phyloP scores from a whole-genome alignment of 2,797 vertebrate genomes.

The Sebastes cheni region DNA sequence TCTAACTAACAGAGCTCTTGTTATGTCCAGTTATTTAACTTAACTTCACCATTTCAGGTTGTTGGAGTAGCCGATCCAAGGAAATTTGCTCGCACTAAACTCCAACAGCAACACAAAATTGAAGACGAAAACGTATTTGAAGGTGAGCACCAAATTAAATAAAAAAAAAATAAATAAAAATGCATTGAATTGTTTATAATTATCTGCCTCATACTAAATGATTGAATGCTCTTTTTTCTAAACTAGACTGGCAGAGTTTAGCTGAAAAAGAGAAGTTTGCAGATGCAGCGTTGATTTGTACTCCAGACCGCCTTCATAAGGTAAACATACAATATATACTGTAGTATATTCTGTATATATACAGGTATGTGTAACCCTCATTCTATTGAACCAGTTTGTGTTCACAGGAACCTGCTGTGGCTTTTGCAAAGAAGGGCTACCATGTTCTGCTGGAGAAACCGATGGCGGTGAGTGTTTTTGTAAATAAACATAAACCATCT shows the following conservation, averaged over 20 bases:
- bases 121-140: conserved; percentile 70
- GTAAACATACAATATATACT: conserved; percentile 37
- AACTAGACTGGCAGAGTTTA: conserved; percentile 74
- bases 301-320: conserved; percentile 80
- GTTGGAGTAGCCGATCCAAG: conserved; percentile 82
- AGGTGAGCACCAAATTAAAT: conserved; percentile 57
- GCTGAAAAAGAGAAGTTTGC: conserved; percentile 80
- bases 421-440: conserved; percentile 84
- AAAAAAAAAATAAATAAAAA: background rate
- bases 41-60: conserved; percentile 57
- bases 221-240: background rate
- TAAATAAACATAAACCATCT: background rate
- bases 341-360: background rate
- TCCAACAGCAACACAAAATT: conserved; percentile 71
- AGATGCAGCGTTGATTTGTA: conserved; percentile 80
- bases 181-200: background rate
- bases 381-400: conserved; percentile 3
- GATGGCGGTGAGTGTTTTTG: conserved; percentile 83
- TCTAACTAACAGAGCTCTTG: background rate
- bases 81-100: conserved; percentile 76
- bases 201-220: background rate
- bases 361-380: background rate
- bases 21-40: background rate
- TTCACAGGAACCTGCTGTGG: conserved; percentile 81
- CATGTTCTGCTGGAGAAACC: conserved; percentile 87